Conservation (phyloP, 53 echinoderm and acorn worm species). For the Zoroaster sp. region DNA sequence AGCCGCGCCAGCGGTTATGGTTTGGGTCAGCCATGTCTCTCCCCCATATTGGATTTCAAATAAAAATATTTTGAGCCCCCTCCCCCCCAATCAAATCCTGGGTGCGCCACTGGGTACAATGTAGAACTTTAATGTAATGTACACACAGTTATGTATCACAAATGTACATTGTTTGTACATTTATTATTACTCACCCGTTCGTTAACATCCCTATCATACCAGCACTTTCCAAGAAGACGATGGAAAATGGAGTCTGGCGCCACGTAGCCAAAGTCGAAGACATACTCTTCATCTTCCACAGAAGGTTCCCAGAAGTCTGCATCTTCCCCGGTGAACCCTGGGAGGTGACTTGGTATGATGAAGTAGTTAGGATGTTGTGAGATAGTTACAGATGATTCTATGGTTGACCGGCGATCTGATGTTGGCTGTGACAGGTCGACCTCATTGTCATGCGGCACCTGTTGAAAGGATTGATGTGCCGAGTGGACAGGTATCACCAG, state of each 20-base stretch:
- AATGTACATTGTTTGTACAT: too few species aligned
- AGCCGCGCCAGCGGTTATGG: too few species aligned
- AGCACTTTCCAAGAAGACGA: slow-evolving; percentile 47
- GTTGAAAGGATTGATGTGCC: not conserved
- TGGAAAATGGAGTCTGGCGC: slow-evolving; percentile 24
- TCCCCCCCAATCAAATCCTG: too few species aligned
- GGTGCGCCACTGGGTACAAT: too few species aligned
- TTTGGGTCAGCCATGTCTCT: too few species aligned
- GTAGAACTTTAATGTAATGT: too few species aligned
- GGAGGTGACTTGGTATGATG: slow-evolving; percentile 40
- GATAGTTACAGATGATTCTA: not conserved
- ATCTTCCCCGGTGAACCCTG: not conserved
- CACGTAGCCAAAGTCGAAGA: slow-evolving; percentile 60
- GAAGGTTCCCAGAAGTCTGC: slow-evolving; percentile 24
- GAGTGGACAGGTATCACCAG: slow-evolving; percentile 25
- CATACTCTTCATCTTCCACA: slow-evolving; percentile 39
- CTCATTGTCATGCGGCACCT: not conserved
- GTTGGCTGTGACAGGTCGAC: not conserved
- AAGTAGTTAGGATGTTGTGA: not conserved
- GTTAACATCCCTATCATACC: not conserved
- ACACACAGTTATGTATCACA: too few species aligned
- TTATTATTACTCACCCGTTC: slow-evolving; percentile 1
- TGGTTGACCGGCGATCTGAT: not conserved
- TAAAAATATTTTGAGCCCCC: too few species aligned
- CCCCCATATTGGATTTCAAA: too few species aligned